Evolutionary conservation across 1,140 invertebrate species (phyloP), one percentile per base, ranked within the genome.

Genomic region (Drosophila trapezifrons): DNA sequence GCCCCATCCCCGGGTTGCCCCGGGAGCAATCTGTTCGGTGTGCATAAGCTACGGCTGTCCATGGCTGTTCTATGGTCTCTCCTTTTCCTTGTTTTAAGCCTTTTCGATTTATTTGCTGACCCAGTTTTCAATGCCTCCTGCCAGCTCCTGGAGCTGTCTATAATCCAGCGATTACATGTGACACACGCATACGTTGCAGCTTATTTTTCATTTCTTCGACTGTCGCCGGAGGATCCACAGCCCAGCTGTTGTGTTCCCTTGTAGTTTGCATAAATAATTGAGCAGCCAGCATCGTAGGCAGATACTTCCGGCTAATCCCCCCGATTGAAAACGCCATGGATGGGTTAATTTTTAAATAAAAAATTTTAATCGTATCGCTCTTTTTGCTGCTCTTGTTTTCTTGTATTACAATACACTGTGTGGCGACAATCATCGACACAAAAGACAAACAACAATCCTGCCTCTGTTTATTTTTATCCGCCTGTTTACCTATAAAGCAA

Each of bases 111-210:
- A 87, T 86, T 74, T 87, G 83, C 76, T 87, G 83, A 86, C 83
- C 83, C 83, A 87, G 79, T 87, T 86, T 86, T 70, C 66, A 78
- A 45, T 46, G 43, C 49, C 47, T 45, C 76, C 45, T 52, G 27
- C 27, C 46, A 76, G 63, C 58, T 60, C 32, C 64, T 76, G 60
- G 25, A 75, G 60, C 76, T 87, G 84, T 83, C 83, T 72, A 87
- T 87, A 87, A 89, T 87, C 83, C 83, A 65, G 78, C 85, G 83
- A 86, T 86, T 86, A 86, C 83, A 86, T 79, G 83, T 86, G 83
- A 86, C 83, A 86, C 83, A 86, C 83, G 76, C 83, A 87, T 83
- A 87, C 83, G 83, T 79, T 87, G 83, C 83, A 87, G 83, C 79
- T 87, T 86, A 86, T 87, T 86, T 85, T 87, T 86, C 83, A 86